Base-by-base conservation (phyloP, 2,113 vertebrate species). In the Megalops atlanticus region DNA sequence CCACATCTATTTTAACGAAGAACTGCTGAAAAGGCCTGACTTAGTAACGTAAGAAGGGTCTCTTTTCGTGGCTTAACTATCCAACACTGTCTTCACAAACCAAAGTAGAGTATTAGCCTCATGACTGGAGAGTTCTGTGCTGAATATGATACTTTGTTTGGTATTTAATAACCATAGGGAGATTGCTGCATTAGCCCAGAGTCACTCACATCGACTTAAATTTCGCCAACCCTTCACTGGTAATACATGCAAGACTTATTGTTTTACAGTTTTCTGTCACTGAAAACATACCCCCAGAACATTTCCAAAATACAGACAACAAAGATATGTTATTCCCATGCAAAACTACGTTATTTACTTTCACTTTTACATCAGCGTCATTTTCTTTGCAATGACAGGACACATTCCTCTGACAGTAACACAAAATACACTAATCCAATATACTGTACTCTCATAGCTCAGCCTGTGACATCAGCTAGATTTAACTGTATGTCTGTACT, bases 21-120 rank as follows among this genome's bases (percentile, higher is more conserved):
- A 69, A 40, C 58, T 69, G 80, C 41, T 76, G 80, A 81, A 81
- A 81, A 76, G 39, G 33, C 31, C 71, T n/a, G 36, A 12, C 35
- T 21, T 33, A 10, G n/a, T 75, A 75, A 47, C 27, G 1, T 12
- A 35, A 79, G 58, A 69, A 79, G n/a, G 15, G n/a, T n/a, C 54
- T 31, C 64, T 15, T 21, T 18, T 68, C 24, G n/a, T n/a, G 3
- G 4, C 27, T 43, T 11, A 45, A 49, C 21, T 31, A 38, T 70
- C 39, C 3, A 43, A 68, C 31, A 41, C 31, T 64, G 54, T 21
- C 40, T 31, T 72, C 69, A 27, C 27, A 33, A n/a, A 81, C 31
- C 24, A 76, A 64, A n/a, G 33, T 39, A 45, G 38, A 45, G 38
- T 4, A 31, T 24, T 21, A 80, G 43, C 4, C 38, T 18, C 45